Base-by-base conservation (phyloP, 2,888 invertebrate genomes). In the Melanostoma scalare region DNA sequence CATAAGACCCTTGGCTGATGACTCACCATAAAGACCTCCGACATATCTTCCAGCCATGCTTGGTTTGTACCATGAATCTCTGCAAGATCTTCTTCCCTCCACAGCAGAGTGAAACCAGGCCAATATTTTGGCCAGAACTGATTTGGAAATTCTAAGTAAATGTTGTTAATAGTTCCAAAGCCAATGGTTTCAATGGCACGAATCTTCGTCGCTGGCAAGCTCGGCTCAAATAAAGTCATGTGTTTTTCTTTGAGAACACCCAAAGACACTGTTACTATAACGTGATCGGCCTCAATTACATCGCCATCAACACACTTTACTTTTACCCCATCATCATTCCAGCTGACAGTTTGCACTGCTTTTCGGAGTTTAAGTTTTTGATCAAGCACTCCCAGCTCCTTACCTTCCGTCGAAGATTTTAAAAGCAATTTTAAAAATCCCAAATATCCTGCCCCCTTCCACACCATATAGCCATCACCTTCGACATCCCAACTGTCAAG, bases 401-500 rank as follows among this genome's bases (percentile, higher is more conserved):
- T 85, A 20, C 63, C 9, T 4, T 85, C 85, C 35, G 86, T 85
- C 20, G 20, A 20, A 0, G 86, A 84, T 2, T 80, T 40, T 40
- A 87, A 65, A 0, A 88, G 78, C 4, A 87, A 3, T 2, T 55
- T 72, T 3, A 88, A 63, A 35, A 87, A 87, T 35, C 78, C 52
- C 5, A 53, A 6, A 56, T 75, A 86, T 0, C 96, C 96, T 78
- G 91, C 92, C 40, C 93, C 93, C 85, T 94, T 95, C 96, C 96
- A 97, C 88, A 94, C 93, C 1, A 95, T 89, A 85, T 94, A 89
- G 36, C 91, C 91, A 87, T 95, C 94, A 2, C 96, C 96, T 3
- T 94, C 93, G 88, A 95, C 95, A 0, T 91, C 91, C 92, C 93
- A 91, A 87, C 93, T 94, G 75, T 94, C 93, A 0, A 91, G 89